Base-by-base conservation (phyloP, 2,888 invertebrate species). In the Agonopterix subpropinquella region DNA sequence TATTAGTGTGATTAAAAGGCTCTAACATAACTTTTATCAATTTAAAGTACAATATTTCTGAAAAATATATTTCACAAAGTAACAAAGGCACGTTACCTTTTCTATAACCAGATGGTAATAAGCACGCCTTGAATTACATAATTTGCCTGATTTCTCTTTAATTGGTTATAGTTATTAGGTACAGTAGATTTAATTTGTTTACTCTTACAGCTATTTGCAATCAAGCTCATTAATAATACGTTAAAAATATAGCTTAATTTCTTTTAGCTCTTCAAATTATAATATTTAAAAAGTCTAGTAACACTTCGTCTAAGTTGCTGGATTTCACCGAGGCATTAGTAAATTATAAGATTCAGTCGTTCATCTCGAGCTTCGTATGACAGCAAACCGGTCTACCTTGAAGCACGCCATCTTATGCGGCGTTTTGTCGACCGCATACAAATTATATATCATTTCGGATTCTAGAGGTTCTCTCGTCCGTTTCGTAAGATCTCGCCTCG, bases 371-470 rank as follows among this genome's bases (percentile, higher is more conserved):
- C 28, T 28, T 28, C 28, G 7, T 39, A 11, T 39, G 39, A 39
- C n/a, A 18, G 44, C 28, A n/a, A 71, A 77, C 75, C 73, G 67
- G 80, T 80, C 75, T 67, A 74, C 83, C 83, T 84, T 85, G 80
- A 74, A 64, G 62, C 67, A 61, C 72, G 65, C 70, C 64, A 68
- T 73, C 69, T 70, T 64, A 62, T 61, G 62, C 59, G 65, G 60
- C 39, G 39, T 11, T 59, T 55, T 71, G 62, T 66, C 71, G 61
- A 66, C 69, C 65, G 64, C 72, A 69, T 72, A 71, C 67, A 67
- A 66, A 64, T 70, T 66, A 65, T 70, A 69, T 70, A 73, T 73
- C 62, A 70, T 71, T 73, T 77, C 64, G 65, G 65, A 71, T 67
- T 73, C 65, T 60, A 47, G 66, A 62, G 66, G 66, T 72, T 71